Base-by-base conservation (phyloP, 2,888 invertebrate genomes). In the Pelosia muscerda region DNA sequence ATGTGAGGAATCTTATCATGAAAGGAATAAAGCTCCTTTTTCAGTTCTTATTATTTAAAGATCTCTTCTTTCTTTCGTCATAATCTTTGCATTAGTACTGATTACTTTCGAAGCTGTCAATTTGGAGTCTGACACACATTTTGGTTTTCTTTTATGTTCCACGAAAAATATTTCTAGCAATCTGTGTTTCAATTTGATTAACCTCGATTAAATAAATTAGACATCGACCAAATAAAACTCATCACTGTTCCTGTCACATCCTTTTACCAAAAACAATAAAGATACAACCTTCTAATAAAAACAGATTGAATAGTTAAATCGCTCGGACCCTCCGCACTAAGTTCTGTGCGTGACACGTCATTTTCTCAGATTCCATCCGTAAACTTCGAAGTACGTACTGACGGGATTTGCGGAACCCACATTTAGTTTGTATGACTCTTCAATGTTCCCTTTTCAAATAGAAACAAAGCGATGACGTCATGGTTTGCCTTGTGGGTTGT, bases 361-460 rank as follows among this genome's bases (percentile, higher is more conserved):
- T 82, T 84, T 82, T 81, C 84, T 81, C 75, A 72, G 69, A 81
- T 78, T 76, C 75, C 65, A 65, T 73, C 74, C 87, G 85, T 86
- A 89, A 90, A 91, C 84, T 91, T 90, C 86, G 82, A 81, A 90
- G 87, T 84, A 84, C 82, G 84, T 86, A 84, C 87, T 86, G 89
- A 86, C 88, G 86, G 88, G 89, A 89, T 90, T 89, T 88, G 83
- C 83, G 81, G 82, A 76, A 85, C 84, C 86, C 85, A 87, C 88
- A 90, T 91, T 90, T 87, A 84, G 86, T 86, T 84, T 84, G 74
- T 89, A 89, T 87, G 90, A 67, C 57, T 89, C 88, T 89, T 89
- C 88, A 86, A 88, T 81, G 84, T 87, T 88, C 76, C 90, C 88
- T 90, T 80, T 82, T 90, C 88, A 90, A 89, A 90, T 88, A 85